Evolutionary conservation across 2,888 invertebrate species (phyloP).

Genomic region (Myathropa florea): DNA sequence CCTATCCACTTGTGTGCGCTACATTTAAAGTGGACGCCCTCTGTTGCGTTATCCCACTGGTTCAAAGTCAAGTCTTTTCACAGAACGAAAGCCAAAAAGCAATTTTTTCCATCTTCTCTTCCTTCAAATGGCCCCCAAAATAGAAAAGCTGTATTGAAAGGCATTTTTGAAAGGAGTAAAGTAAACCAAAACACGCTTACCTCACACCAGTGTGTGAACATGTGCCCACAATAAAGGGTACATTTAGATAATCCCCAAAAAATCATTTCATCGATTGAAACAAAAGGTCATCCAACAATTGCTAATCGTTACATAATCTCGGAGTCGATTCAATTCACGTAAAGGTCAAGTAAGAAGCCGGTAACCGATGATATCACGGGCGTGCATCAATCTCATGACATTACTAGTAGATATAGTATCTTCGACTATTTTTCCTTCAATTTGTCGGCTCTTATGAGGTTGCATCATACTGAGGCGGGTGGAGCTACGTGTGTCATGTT

Average conservation of each 20-base stretch:
- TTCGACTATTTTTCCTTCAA: neutral
- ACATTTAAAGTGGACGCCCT: no score
- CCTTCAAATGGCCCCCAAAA: neutral
- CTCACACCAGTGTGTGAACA: neutral
- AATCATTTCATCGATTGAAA: neutral
- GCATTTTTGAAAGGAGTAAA: neutral
- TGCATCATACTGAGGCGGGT: neutral
- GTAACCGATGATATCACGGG: constrained; percentile 3
- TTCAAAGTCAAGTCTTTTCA: no score
- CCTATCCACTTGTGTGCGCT: no score
- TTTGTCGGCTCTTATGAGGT: neutral
- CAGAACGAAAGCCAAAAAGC: no score
- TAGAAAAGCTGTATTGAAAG: neutral
- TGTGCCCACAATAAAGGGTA: neutral
- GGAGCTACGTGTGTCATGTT: neutral
- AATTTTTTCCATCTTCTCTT: no score
- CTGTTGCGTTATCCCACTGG: no score
- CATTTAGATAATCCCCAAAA: neutral
- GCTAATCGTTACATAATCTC: neutral
- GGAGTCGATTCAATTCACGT: neutral
- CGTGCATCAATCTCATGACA: constrained; percentile 23
- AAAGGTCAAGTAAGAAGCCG: constrained; percentile 6
- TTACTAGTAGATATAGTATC: neutral
- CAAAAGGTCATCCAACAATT: constrained; percentile 6
- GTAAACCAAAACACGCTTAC: neutral